Evolutionary conservation across 2,888 invertebrate genomes (phyloP), one percentile per base, ranked within the genome.

Genomic region (Cyclophora punctaria): DNA sequence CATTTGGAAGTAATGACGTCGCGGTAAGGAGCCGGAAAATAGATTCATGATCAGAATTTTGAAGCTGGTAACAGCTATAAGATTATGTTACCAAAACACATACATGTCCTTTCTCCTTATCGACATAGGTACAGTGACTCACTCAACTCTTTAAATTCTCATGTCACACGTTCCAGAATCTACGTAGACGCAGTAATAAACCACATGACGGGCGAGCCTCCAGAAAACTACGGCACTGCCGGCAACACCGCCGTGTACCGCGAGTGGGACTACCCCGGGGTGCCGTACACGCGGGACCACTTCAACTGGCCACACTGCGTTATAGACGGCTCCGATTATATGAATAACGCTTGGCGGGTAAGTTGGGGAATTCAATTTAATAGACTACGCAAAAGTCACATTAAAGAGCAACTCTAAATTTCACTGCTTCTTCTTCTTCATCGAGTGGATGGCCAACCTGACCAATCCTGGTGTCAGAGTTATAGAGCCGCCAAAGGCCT

Each of bases 161-260:
- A 20, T 20, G 20, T 20, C 20, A 20, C 20, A 20, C 20, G 20
- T 51, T 58, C 33, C 72, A 92, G 96, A 66, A 94, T 97, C 59
- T 96, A 95, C 75, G 95, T 93, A 0, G 97, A 97, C 67, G 91
- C 92, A 0, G 90, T 97, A 0, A 89, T 96, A 48, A 97, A 97
- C 74, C 97, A 97, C 75, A 97, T 97, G 97, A 92, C 94, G 0
- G 87, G 86, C 0, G 80, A 82, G 46, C 83, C 84, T 2, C 65
- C 70, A 2, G 86, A 84, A 43, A 86, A 84, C 46, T 60, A 75
- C 0, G 95, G 95, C 0, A 92, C 92, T 0, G 94, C 89, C 7
- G 92, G 93, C 37, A 91, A 90, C 35, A 85, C 75, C 0, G 93
- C 91, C 0, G 72, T 89, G 46, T 90, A 90, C 37, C 65, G 65